A percentile compares a stretch with the other conserved stretches of the same genome.
Evolutionary conservation across 1,140 invertebrate genomes (phyloP).

Genomic region (Ceratosolen solmsi): DNA sequence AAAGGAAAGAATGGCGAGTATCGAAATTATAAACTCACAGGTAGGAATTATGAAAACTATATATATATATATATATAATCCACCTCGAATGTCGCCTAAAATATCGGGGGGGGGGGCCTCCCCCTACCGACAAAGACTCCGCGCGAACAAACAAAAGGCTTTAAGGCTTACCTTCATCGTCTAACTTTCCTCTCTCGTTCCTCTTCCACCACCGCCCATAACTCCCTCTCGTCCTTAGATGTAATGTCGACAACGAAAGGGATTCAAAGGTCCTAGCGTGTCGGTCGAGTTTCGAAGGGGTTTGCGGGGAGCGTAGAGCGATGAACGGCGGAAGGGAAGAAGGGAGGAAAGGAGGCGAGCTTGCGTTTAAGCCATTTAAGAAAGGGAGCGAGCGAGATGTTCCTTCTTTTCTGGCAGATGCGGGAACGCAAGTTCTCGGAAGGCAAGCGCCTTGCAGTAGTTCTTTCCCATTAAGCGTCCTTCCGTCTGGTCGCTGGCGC

Average conservation of each 20-base stretch:
- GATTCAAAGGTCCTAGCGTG: constrained; percentile 64
- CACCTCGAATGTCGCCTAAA: background rate
- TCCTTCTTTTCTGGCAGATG: constrained; percentile 33
- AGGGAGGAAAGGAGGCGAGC: constrained; percentile 48
- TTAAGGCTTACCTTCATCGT: constrained; percentile 19
- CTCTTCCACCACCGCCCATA: background rate
- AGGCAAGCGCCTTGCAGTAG: constrained; percentile 58
- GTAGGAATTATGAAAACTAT: constrained; percentile 31
- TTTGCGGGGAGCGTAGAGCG: too few relatives aligned
- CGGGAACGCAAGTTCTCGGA: constrained; percentile 31
- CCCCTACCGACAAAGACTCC: background rate
- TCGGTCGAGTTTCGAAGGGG: background rate
- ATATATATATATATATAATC: constrained; percentile 31
- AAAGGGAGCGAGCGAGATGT: constrained; percentile 44
- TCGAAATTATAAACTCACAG: constrained; percentile 25
- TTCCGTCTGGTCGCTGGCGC: constrained; percentile 63
- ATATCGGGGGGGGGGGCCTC: constrained; percentile 20
- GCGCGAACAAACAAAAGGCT: constrained; percentile 30
- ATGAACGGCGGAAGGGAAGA: constrained; percentile 47
- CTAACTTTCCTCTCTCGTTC: background rate
- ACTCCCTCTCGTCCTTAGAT: constrained; percentile 49
- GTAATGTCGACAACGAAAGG: constrained; percentile 58
- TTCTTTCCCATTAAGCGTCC: constrained; percentile 69
- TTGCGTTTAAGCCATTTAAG: constrained; percentile 68
- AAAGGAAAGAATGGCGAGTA: background rate